Base-by-base conservation (phyloP, 2,113 vertebrate genomes). In the Pipa parva region DNA sequence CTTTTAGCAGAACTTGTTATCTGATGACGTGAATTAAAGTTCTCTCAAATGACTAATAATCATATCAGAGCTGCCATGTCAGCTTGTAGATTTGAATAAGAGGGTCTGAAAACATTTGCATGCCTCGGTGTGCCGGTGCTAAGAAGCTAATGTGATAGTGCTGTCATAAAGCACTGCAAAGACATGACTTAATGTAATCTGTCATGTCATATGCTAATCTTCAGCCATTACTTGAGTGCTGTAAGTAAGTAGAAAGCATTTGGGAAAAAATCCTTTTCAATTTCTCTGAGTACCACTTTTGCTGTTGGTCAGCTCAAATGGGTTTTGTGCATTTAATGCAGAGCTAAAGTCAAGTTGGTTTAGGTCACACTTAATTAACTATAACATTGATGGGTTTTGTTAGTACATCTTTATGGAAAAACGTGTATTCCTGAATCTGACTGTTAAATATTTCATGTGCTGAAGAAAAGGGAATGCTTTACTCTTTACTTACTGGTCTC, bases 191-290 rank as follows among this genome's bases (percentile, higher is more conserved):
- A 96, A 97, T 95, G 94, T 96, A 95, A 95, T 96, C 94, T 97
- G 94, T 95, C 94, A 92, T 97, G 95, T 97, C 92, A 95, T 97
- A 97, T 97, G 95, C 95, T 97, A 97, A 99, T 99, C 92, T 97
- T 90, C 90, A 91, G 84, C 89, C 89, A 90, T 92, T 93, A 90
- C 86, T 89, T 88, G 85, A 92, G 89, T 87, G 87, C 86, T 84
- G 83, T 88, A 91, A 91, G 90, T 88, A 89, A 89, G 87, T 86
- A 84, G 86, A 91, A 86, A 84, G 90, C 85, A 90, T 86, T 89
- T 86, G 79, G 84, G n/a, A 84, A 89, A 85, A 89, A 88, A 89
- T 88, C 88, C 85, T 89, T 91, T 87, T 83, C 79, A 87, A 91
- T 88, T 89, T 91, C 80, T 85, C 83, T 86, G 83, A 90, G 85